Evolutionary conservation across 2,888 invertebrate genomes (phyloP), one percentile per base, ranked within the genome.

Genomic region (Drosophila melanosoma): DNA sequence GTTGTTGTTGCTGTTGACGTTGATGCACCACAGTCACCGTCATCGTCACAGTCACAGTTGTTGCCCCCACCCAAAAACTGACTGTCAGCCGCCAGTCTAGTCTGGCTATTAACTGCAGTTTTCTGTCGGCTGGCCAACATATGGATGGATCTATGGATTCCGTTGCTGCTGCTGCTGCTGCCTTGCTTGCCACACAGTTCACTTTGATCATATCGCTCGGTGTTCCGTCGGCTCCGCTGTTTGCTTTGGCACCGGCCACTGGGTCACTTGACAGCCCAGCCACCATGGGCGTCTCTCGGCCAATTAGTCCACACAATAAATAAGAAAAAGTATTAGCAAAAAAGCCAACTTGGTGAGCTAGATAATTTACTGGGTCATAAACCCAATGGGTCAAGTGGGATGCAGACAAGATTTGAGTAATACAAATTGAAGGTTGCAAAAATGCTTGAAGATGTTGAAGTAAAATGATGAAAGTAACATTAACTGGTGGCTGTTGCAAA

Each of bases 1-100:
- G 77, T 74, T 86, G 88, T 78, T 82, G 87, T 17, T 52, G 74
- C 64, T 77, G 82, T 76, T 88, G 89, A 84, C 79, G 87, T 81
- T 83, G 90, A 87, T 86, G 90, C 69, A 79, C 77, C 83, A 60
- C 86, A 83, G 82, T 71, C 68, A 53, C 10, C 15, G 33, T 52
- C 33, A 15, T 12, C 7, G 20, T 45, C 45, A 52, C 20, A 17
- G 29, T 49, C 29, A 52, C 12, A 45, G 23, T 23, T 45, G 23
- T 45, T 38, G 29, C 56, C 56, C 56, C 56, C n/a, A 58, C 69
- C 66, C 29, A 33, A 42, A 45, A 20, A 26, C 62, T 40, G 23
- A 20, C 62, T 59, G 57, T 23, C 20, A 23, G 45, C 23, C 45
- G 15, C 45, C 45, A 23, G 8, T 45, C 45, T 45, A 6, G 20